Base-by-base conservation (phyloP, 2,113 vertebrate genomes). In the Phyllostomus hastatus region DNA sequence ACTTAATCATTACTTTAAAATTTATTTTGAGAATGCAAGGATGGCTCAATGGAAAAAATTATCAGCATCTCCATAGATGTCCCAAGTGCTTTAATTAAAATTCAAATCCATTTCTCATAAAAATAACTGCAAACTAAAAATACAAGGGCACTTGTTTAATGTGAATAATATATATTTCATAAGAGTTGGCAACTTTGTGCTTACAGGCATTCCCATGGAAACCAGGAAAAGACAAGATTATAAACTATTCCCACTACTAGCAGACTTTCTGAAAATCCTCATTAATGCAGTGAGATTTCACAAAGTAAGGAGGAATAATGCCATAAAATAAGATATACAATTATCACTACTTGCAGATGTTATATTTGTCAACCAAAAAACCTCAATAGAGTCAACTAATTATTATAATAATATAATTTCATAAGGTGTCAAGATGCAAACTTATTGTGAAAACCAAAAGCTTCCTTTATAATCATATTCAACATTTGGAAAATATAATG, bases 51-150 rank as follows among this genome's bases (percentile, higher is more conserved):
- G 41, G 35, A 4, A 31, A 66, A 83, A 88, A 22, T 41, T 38
- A 67, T 22, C 14, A 89, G 26, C 38, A 52, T 78, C 24, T 86
- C 41, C 19, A 73, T 1, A 81, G 57, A 85, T 41, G 26, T 19
- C 70, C 54, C 28, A 85, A 83, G 33, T 79, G 9, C 24, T 41
- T 90, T 46, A 79, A 73, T 38, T 90, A 91, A 95, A 90, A 90
- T 76, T 75, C 9, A 75, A 96, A 91, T 43, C 35, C 28, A 76
- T 70, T 93, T 96, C 54, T 90, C 38, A 41, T 78, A 79, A 92
- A 93, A 95, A 89, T 41, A 67, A 35, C 0, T 41, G 4, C 35
- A 79, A 92, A 64, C 17, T 84, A 80, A 91, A 97, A 93, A 85
- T 57, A 38, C 41, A 78, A 83, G 3, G 15, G 41, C 2, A 75